Evolutionary conservation across 1,140 invertebrate species (phyloP).

Genomic region (Diorhabda carinulata): DNA sequence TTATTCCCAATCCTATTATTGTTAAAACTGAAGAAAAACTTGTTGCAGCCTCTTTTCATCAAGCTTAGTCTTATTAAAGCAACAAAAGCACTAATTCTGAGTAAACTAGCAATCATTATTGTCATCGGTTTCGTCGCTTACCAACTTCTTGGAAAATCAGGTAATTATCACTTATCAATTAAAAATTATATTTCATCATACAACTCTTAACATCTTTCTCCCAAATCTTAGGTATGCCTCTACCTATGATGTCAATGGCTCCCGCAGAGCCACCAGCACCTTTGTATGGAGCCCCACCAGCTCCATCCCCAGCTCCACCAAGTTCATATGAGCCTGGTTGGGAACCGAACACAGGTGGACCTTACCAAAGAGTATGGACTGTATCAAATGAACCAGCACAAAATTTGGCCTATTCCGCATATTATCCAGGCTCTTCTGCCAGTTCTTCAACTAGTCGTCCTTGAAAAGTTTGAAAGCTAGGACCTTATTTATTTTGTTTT

Average conservation of each 20-base stretch:
- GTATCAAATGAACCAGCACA: conserved; percentile 51
- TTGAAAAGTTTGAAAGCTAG: neutral
- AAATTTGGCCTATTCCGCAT: conserved; percentile 73
- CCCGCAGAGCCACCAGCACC: conserved; percentile 51
- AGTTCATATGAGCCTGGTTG: conserved; percentile 65
- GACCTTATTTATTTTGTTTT: conserved; percentile 8
- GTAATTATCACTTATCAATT: conserved; percentile 30
- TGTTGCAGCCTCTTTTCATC: conserved; percentile 75
- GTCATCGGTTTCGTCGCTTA: conserved; percentile 75
- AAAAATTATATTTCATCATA: neutral
- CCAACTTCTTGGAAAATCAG: conserved; percentile 67
- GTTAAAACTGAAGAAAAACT: conserved; percentile 78
- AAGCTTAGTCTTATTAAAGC: conserved; percentile 75
- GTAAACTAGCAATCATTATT: conserved; percentile 73
- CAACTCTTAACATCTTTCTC: no score
- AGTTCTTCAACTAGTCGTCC: conserved; percentile 32
- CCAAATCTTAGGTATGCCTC: conserved; percentile 60
- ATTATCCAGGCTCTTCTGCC: conserved; percentile 57
- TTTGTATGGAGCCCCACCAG: conserved; percentile 57
- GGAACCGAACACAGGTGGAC: conserved; percentile 64
- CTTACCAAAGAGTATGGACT: conserved; percentile 72
- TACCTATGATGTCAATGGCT: conserved; percentile 61
- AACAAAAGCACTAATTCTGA: conserved; percentile 74
- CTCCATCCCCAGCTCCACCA: conserved; percentile 56
- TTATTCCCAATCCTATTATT: conserved; percentile 71